Conservation (phyloP, 1,140 invertebrate genomes). For the Nebria ingens region DNA sequence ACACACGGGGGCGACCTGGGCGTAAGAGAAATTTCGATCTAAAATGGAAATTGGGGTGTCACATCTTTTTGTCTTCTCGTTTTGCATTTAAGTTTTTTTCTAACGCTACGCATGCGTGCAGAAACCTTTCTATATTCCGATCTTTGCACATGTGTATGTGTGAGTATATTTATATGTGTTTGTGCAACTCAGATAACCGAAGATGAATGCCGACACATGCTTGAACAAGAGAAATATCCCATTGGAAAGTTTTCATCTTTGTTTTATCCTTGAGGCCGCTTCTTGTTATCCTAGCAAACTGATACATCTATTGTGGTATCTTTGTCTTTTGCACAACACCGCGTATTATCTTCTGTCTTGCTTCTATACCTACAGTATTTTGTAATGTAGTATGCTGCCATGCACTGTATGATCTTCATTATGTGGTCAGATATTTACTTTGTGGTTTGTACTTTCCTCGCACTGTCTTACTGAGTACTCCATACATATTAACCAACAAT, state of each 20-base stretch:
- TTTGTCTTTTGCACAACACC: background rate
- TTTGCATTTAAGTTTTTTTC: constrained; percentile 26
- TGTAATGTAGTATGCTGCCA: background rate
- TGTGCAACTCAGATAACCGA: constrained; percentile 25
- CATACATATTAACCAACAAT: too few species aligned
- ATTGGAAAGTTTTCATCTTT: constrained; percentile 24
- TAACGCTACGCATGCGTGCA: constrained; percentile 16
- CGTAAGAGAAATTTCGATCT: constrained; percentile 31
- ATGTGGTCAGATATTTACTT: background rate
- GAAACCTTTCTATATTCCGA: background rate
- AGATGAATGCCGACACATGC: constrained; percentile 28
- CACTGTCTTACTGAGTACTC: too few species aligned
- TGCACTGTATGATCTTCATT: background rate
- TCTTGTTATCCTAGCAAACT: background rate
- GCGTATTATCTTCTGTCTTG: background rate
- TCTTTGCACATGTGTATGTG: background rate
- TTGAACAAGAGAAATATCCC: constrained; percentile 28
- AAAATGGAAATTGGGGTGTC: constrained; percentile 35
- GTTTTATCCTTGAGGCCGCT: constrained; percentile 4
- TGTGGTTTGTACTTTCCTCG: background rate
- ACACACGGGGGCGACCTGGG: too few species aligned
- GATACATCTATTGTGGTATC: background rate
- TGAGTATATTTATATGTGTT: constrained; percentile 1
- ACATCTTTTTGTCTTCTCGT: constrained; percentile 31
- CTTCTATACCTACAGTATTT: background rate